phyloP scores from a whole-genome alignment of 2,888 invertebrate genomes.

The Autographa pulchrina region DNA sequence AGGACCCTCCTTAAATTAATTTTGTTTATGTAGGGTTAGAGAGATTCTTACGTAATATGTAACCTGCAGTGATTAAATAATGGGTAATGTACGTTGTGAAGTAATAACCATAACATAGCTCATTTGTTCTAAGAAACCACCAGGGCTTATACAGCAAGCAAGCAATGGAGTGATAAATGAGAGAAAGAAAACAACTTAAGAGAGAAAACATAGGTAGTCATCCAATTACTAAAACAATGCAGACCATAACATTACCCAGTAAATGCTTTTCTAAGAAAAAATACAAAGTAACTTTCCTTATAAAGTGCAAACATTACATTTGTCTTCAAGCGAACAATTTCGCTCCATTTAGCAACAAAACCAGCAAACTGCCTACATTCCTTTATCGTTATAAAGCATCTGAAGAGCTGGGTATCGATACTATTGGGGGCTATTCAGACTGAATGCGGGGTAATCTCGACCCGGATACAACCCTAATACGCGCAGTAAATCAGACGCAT shows the following conservation, averaged over 20 bases:
- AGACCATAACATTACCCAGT: neutral
- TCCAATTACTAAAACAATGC: neutral
- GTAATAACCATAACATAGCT: too few species aligned
- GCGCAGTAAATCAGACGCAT: slow-evolving; percentile 74
- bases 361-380: slow-evolving; percentile 8
- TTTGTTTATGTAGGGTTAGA: neutral
- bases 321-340: slow-evolving; percentile 7
- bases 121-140: too few species aligned
- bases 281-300: neutral
- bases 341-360: slow-evolving; percentile 16
- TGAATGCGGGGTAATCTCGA: slow-evolving; percentile 66
- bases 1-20: neutral
- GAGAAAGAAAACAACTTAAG: neutral
- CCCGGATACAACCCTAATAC: slow-evolving; percentile 71
- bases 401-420: slow-evolving; percentile 23
- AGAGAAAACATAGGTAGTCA: neutral
- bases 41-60: neutral
- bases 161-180: too few species aligned
- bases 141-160: too few species aligned
- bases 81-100: neutral
- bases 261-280: neutral
- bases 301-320: slow-evolving; percentile 6
- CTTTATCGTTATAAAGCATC: slow-evolving; percentile 24
- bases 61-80: neutral
- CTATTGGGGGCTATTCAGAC: slow-evolving; percentile 54